Base-by-base conservation (phyloP, 2,888 invertebrate species). In the Papilio protenor region DNA sequence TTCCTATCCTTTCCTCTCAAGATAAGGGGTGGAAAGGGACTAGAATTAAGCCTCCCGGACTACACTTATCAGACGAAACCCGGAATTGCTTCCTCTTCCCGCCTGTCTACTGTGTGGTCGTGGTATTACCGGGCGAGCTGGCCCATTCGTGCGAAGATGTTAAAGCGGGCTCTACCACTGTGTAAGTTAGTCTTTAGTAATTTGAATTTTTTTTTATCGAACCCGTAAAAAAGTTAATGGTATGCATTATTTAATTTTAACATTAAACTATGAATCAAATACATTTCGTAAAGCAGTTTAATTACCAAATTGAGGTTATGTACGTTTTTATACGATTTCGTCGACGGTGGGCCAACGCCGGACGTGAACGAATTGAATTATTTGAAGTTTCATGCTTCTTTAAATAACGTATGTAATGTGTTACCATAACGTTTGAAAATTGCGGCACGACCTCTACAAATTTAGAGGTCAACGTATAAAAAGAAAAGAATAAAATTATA, bases 371-470 rank as follows among this genome's bases (percentile, higher is more conserved):
- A 75, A 75, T 75, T 55, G 66, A 69, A 33, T 75, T 33, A 52
- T 66, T 66, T 66, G 69, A 64, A 55, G 49, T 66, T 75, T 66
- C 49, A 75, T 21, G 66, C 49, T 75, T 66, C 12, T 74, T 74
- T 75, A 66, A 66, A 66, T 33, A 66, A 66, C 21, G 47, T 47
- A 49, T 69, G 66, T 69, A 45, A 21, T 69, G 23, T 55, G 55
- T 40, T 45, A 40, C 66, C 40, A 33, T 0, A 21, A 55, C 40
- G 55, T 40, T 64, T 23, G 33, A 55, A 40, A 52, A 66, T 33
- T 61, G 45, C 45, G 6, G 12, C 23, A 64, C 49, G 33, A 75
- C 55, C 55, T 75, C 52, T 52, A 45, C 12, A 10, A 45, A 11
- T 45, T 66, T 69, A 45, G 45, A 69, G 66, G 45, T 69, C 66